Evolutionary conservation across 2,113 vertebrate genomes (phyloP).

Genomic region (Phalacrocorax brasilianus): DNA sequence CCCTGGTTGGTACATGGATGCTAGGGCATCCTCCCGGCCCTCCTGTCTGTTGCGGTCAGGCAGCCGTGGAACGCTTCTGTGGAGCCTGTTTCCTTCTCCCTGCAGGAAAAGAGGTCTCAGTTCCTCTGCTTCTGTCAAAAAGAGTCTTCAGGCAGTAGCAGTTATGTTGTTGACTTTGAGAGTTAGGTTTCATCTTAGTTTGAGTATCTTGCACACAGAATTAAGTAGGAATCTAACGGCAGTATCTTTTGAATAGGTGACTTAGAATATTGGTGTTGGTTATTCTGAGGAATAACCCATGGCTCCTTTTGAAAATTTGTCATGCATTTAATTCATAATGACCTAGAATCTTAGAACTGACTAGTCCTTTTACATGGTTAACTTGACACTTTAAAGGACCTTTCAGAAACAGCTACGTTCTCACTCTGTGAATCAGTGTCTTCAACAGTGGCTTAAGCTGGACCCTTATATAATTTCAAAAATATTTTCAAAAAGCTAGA

Average conservation of each 20-base stretch:
- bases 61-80: not conserved
- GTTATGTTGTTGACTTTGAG: not conserved
- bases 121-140: not conserved
- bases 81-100: not conserved
- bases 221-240: not conserved
- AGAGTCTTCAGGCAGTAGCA: not conserved
- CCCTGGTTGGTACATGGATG: rapidly evolving
- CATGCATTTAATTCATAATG: not conserved
- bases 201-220: not conserved
- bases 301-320: not conserved
- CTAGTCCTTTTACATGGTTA: not conserved
- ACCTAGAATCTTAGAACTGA: not conserved
- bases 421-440: not conserved
- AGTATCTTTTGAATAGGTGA: not conserved
- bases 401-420: not conserved
- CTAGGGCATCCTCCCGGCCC: not conserved
- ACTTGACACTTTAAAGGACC: not conserved
- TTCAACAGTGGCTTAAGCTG: not conserved
- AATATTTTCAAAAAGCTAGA: not conserved
- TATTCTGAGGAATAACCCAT: not conserved
- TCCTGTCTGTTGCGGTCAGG: rapidly evolving
- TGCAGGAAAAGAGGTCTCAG: not conserved
- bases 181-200: not conserved
- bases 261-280: not conserved
- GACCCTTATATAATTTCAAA: not conserved